A percentile compares a stretch with the other conserved stretches of the same genome.
phyloP scores from a whole-genome alignment of 2,797 vertebrate genomes.

The Dendrocincla tyrannina region DNA sequence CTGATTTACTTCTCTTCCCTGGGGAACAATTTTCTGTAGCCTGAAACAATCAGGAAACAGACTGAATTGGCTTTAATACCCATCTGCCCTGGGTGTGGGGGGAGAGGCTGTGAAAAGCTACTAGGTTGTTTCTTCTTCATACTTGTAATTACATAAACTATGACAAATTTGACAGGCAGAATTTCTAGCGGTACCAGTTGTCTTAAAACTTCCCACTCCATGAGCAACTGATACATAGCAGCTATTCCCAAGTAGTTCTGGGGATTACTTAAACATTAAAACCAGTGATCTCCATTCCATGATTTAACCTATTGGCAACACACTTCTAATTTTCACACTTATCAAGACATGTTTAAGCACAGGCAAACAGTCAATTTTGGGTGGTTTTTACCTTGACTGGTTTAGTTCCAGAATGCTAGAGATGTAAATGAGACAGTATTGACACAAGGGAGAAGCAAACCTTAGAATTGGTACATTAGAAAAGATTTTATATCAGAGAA shows the following conservation, averaged over 20 bases:
- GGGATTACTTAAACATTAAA: neutral
- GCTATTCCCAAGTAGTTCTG: neutral
- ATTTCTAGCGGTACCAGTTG: slow-evolving; percentile 54
- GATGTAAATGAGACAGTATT: neutral
- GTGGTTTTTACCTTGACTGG: neutral
- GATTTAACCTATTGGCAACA: slow-evolving; percentile 1
- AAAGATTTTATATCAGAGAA: neutral
- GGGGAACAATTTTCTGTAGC: slow-evolving; percentile 80
- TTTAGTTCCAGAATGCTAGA: neutral
- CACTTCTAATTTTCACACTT: slow-evolving; percentile 29
- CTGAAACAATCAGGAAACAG: slow-evolving; percentile 80
- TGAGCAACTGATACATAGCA: slow-evolving; percentile 29
- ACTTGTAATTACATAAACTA: slow-evolving; percentile 79
- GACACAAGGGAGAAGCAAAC: neutral
- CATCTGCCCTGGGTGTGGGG: slow-evolving; percentile 65
- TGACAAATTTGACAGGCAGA: slow-evolving; percentile 70
- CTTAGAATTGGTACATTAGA: neutral
- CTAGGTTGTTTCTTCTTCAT: slow-evolving; percentile 71
- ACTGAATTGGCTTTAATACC: slow-evolving; percentile 75
- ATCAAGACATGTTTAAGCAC: neutral
- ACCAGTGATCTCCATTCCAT: neutral
- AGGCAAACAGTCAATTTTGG: neutral
- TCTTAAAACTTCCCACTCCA: slow-evolving; percentile 12
- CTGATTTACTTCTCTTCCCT: slow-evolving; percentile 79
- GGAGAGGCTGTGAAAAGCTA: slow-evolving; percentile 66